Percentiles rank a stretch among this genome's conserved stretches.
These are phyloP conservation scores for Cinclus cinclus DNA, from an alignment of 2,113 vertebrate species.

Conservation along the genomic window DNA sequence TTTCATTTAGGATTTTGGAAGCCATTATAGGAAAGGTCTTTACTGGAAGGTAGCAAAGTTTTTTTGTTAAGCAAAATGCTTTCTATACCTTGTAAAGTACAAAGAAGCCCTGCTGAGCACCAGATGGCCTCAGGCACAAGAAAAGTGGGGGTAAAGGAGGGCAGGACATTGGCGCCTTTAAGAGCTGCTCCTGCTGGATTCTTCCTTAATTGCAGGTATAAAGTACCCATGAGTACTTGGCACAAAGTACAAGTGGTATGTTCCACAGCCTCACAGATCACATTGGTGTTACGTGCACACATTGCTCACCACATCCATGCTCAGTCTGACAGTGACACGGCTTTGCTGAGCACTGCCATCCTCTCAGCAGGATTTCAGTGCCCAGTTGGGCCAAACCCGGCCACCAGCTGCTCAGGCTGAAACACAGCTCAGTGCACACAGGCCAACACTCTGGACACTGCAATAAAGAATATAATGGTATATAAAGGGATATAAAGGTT, in stretches of 20 bases:
- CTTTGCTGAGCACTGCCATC: fast-evolving
- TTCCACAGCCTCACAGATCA: background rate
- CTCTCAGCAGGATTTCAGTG: background rate
- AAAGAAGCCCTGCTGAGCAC: background rate
- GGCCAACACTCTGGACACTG: background rate
- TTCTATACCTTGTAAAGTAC: background rate
- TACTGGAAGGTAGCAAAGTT: background rate
- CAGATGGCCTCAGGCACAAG: background rate
- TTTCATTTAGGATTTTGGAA: background rate
- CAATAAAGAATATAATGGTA: background rate
- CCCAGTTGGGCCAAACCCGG: background rate
- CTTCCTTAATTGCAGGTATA: background rate
- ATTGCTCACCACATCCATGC: fast-evolving
- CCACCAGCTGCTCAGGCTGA: background rate
- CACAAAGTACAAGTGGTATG: background rate
- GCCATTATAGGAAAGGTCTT: background rate
- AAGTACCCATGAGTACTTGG: background rate
- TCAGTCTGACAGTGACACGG: fast-evolving
- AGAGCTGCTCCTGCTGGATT: background rate
- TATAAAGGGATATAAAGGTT: background rate
- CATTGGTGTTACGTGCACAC: too few relatives aligned
- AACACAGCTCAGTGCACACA: background rate
- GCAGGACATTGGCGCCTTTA: background rate
- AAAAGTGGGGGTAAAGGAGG: background rate
- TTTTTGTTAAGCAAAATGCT: background rate